phyloP scores from a whole-genome alignment of 1,140 invertebrate species.

The Eriosoma lanigerum region DNA sequence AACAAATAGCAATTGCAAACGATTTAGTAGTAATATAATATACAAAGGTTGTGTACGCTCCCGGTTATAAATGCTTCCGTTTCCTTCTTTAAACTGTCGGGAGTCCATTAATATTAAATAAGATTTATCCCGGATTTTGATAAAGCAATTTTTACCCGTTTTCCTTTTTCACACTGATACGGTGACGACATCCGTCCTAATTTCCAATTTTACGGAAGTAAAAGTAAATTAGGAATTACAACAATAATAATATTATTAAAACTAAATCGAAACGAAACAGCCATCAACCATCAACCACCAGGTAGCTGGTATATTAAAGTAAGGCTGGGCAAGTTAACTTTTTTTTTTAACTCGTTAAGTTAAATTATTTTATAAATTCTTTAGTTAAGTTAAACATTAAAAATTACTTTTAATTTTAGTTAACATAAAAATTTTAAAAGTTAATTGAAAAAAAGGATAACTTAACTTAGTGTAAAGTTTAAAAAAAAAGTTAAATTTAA shows the following conservation, averaged over 20 bases:
- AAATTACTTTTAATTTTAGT: no score
- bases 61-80: neutral
- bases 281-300: neutral
- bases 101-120: constrained; percentile 23
- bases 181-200: constrained; percentile 39
- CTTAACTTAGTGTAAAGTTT: no score
- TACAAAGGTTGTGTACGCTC: no score
- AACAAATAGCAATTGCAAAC: no score
- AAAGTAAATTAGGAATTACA: constrained; percentile 41
- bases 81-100: constrained; percentile 24
- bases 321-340: no score
- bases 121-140: neutral
- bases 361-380: neutral
- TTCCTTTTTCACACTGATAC: constrained; percentile 32
- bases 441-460: neutral
- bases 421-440: neutral
- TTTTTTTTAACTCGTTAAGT: no score
- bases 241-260: constrained; percentile 25
- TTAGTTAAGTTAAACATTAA: no score
- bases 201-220: constrained; percentile 34
- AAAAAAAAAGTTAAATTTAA: no score
- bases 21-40: no score
- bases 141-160: constrained; percentile 47
- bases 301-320: no score
- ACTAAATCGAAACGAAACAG: neutral